Conservation (phyloP, 2,888 invertebrate genomes). For the Cactoblastis cactorum region DNA sequence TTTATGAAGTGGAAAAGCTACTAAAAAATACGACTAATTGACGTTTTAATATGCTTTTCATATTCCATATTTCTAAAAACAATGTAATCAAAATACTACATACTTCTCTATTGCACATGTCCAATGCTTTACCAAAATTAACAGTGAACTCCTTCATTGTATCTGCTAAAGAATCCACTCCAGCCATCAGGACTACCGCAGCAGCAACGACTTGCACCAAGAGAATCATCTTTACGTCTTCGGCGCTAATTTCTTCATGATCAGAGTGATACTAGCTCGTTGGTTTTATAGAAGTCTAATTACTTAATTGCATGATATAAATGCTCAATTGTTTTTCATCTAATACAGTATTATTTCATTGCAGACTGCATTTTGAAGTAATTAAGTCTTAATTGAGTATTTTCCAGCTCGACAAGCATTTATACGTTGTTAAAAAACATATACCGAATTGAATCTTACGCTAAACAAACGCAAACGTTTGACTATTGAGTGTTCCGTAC, state of each 20-base stretch:
- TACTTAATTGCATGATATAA: not conserved
- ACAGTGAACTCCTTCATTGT: conserved; percentile 35
- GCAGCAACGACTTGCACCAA: conserved; percentile 21
- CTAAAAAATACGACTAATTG: not conserved
- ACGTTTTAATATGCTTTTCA: not conserved
- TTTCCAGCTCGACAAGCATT: no score
- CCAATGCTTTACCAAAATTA: conserved; percentile 39
- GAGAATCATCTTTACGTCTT: not conserved
- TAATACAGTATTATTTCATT: not conserved
- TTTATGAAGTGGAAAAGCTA: not conserved
- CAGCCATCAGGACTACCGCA: conserved; percentile 23
- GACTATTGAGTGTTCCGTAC: no score
- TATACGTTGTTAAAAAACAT: no score
- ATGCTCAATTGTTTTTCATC: not conserved
- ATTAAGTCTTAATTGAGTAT: not conserved
- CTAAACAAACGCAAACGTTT: no score
- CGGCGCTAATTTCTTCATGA: not conserved
- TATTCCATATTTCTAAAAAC: no score
- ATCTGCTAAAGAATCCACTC: conserved; percentile 37
- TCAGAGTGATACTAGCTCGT: not conserved
- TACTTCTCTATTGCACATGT: conserved; percentile 45
- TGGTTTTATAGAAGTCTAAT: conserved; percentile 4
- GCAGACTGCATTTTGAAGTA: not conserved
- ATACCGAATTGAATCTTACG: no score
- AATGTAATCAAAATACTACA: no score